Conservation (phyloP, 2,797 vertebrate species). For the Crocodylus rhombifer region DNA sequence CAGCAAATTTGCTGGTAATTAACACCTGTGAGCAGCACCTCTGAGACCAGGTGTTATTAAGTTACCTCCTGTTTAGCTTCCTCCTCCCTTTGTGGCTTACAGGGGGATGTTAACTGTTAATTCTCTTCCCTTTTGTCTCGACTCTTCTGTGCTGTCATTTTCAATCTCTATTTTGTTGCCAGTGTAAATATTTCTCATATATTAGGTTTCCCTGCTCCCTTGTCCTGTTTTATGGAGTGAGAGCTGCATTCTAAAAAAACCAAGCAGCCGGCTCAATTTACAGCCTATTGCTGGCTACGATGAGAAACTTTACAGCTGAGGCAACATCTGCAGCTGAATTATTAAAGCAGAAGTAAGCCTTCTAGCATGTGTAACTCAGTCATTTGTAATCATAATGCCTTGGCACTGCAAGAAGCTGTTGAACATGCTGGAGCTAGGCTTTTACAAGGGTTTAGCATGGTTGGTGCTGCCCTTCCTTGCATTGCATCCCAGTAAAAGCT, state of each 20-base stretch:
- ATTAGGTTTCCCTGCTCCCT: neutral
- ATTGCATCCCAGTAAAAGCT: neutral
- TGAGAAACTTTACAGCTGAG: neutral
- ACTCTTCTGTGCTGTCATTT: neutral
- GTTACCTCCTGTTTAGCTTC: neutral
- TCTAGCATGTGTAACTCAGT: neutral
- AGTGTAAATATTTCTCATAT: neutral
- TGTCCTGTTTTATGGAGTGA: neutral
- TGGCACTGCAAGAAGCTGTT: neutral
- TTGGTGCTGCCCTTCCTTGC: accelerated
- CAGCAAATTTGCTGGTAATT: neutral
- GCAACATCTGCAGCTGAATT: neutral
- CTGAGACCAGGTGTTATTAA: neutral
- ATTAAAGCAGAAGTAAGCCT: neutral
- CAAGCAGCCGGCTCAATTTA: accelerated
- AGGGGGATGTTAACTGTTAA: neutral
- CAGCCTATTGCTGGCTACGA: neutral
- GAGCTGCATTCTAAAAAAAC: neutral
- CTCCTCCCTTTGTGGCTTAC: neutral
- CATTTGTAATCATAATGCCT: neutral
- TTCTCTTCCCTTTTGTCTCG: neutral
- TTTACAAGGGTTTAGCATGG: accelerated
- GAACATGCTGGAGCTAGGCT: neutral
- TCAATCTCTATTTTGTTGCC: neutral
- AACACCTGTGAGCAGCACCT: neutral